A percentile compares a stretch with the other conserved stretches of the same genome.
These are phyloP conservation scores for Torymus auratus DNA, from an alignment of 2,888 invertebrate genomes.

Conservation along the genomic window DNA sequence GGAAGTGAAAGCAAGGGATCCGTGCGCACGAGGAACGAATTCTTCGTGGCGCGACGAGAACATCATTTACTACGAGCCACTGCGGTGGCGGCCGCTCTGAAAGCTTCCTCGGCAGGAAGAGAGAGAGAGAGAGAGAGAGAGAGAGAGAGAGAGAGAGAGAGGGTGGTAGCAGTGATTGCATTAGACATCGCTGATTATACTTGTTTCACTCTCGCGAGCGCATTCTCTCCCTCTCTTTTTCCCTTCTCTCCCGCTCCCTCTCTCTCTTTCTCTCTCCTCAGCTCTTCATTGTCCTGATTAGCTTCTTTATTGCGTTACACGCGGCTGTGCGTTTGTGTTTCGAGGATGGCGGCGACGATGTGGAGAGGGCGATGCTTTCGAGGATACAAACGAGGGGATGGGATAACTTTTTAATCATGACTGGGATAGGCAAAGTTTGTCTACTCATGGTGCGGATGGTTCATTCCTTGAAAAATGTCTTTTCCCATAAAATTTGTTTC, in stretches of 20 bases:
- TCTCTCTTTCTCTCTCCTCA: too few relatives aligned
- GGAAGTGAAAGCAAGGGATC: constrained; percentile 12
- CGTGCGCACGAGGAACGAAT: constrained; percentile 22
- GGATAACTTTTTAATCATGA: too few relatives aligned
- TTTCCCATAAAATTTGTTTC: too few relatives aligned
- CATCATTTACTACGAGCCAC: constrained; percentile 28
- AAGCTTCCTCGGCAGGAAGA: constrained; percentile 15
- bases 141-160: too few relatives aligned
- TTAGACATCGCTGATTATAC: constrained; percentile 32
- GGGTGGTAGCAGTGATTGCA: constrained; percentile 29
- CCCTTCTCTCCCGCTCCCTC: too few relatives aligned
- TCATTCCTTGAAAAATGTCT: too few relatives aligned
- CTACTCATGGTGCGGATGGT: too few relatives aligned
- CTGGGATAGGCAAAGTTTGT: too few relatives aligned
- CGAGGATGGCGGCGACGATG: not conserved
- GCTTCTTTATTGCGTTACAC: not conserved
- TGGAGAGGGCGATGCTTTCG: too few relatives aligned
- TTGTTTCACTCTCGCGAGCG: not conserved
- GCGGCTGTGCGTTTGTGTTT: not conserved
- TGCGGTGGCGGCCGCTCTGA: not conserved
- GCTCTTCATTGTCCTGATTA: constrained; percentile 17
- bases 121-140: too few relatives aligned
- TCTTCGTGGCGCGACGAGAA: constrained; percentile 38
- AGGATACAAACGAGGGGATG: too few relatives aligned
- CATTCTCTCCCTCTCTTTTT: too few relatives aligned